These are phyloP conservation scores for Stichodactyla mertensii DNA, from an alignment of 64 coral and sea anemone genomes.

Conservation along the genomic window DNA sequence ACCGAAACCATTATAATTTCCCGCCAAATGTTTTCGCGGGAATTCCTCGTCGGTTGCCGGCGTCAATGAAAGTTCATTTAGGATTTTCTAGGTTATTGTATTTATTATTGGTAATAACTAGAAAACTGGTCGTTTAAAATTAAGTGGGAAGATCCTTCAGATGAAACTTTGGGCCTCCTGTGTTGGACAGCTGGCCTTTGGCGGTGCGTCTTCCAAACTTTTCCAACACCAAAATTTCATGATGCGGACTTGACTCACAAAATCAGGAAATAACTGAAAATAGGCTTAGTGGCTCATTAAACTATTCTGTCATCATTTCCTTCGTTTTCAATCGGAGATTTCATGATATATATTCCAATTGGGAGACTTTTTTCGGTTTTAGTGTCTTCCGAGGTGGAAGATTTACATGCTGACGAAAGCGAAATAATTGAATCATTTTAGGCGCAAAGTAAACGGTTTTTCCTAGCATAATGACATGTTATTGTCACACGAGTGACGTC, in stretches of 20 bases:
- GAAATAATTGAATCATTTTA: neutral
- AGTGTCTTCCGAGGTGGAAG: neutral
- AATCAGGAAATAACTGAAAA: neutral
- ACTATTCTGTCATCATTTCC: neutral
- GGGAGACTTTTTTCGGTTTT: neutral
- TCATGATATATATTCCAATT: neutral
- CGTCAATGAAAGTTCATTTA: constrained; percentile 1
- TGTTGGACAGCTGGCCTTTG: neutral
- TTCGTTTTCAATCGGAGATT: neutral
- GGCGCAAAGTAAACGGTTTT: neutral
- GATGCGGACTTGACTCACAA: neutral
- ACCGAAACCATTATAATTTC: neutral
- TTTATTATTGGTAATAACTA: neutral
- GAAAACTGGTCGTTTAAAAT: neutral
- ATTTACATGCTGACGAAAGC: neutral
- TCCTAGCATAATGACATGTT: neutral
- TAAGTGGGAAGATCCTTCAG: neutral
- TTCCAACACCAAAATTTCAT: neutral
- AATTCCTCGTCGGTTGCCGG: neutral
- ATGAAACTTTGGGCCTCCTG: neutral
- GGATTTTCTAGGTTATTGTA: neutral
- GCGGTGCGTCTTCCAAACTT: neutral
- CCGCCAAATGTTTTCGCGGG: constrained; percentile 7
- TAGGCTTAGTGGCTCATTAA: neutral
- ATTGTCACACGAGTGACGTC: neutral